Evolutionary conservation across 2,113 vertebrate genomes (phyloP), one percentile per base, ranked within the genome.

Genomic region (Vimba vimba): DNA sequence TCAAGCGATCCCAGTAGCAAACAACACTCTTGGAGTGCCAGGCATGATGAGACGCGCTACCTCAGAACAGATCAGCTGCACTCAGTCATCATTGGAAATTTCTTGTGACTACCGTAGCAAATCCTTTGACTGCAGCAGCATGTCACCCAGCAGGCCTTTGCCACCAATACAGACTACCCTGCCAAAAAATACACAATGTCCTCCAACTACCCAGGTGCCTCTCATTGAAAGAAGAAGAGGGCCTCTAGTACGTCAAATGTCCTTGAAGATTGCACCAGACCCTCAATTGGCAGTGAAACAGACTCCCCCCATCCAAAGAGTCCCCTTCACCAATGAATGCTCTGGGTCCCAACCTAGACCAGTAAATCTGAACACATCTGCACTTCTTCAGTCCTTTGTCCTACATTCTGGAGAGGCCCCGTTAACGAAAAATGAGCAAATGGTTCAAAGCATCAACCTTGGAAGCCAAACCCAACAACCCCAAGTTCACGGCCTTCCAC

Each of bases 171-270:
- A 95, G 33, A 79, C 68, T 27, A 89, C 92, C 1, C 80, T 95
- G 89, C 93, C 92, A 0, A 94, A 96, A 86, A 89, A 81, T 73
- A 87, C 92, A 0, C 91, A 95, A 27, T 79, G 89, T 79, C 75
- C 93, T 57, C 88, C 90, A 82, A 55, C 87, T 8, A 82, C 94
- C 80, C 97, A 97, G 0, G 95, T 99, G 55, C 97, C 98, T 82
- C 95, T 99, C 19, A 95, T 99, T 84, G 98, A 99, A 93, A 96
- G 98, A 83, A 96, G 98, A 87, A 95, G 98, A 52, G 98, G 98
- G 0, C 97, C 98, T 6, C 93, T 99, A 86, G 96, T 98, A 74
- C 95, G 97, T 21, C 98, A 99, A 50, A 99, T 99, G 95, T 99
- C 98, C 90, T 92, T 99, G 92, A 98, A 97, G 90, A 97, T 99